A percentile compares a stretch with the other conserved stretches of the same genome.
Conservation (phyloP, 2,888 invertebrate species). For the Ctena decussata region DNA sequence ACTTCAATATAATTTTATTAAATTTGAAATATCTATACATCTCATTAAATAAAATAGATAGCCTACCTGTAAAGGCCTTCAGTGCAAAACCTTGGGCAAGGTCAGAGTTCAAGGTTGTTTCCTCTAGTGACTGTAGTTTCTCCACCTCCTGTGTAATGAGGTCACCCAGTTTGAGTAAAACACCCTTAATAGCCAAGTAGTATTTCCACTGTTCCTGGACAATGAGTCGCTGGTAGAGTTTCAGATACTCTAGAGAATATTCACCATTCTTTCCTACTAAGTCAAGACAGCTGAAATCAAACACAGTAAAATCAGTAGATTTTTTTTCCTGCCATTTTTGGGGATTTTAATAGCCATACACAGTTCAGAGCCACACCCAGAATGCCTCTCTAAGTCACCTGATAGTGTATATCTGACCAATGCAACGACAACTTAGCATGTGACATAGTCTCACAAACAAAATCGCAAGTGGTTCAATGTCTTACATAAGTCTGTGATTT, state of each 20-base stretch:
- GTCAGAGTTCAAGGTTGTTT: conserved; percentile 97
- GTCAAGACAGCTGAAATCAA: conserved; percentile 89
- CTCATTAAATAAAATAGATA: no score
- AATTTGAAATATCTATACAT: no score
- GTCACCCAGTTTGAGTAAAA: conserved; percentile 94
- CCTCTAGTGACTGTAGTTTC: conserved; percentile 94
- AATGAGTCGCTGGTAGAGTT: conserved; percentile 94
- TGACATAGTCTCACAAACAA: no score
- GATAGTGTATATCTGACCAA: no score
- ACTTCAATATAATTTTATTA: no score
- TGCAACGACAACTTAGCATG: no score
- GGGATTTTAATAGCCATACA: no score
- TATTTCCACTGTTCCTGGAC: conserved; percentile 97
- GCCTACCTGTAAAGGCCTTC: conserved; percentile 92
- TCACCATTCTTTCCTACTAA: conserved; percentile 96
- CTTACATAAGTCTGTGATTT: no score
- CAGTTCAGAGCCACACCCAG: no score
- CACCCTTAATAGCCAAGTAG: conserved; percentile 94
- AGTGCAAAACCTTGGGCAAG: conserved; percentile 97
- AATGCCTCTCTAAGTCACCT: no score
- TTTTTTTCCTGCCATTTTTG: no score
- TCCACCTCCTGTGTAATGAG: conserved; percentile 91
- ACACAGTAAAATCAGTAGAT: background rate
- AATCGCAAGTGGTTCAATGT: no score
- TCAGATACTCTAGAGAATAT: conserved; percentile 96